A percentile compares a stretch with the other conserved stretches of the same genome.
phyloP scores from a whole-genome alignment of 1,140 invertebrate species.

The Palaemon carinicauda region DNA sequence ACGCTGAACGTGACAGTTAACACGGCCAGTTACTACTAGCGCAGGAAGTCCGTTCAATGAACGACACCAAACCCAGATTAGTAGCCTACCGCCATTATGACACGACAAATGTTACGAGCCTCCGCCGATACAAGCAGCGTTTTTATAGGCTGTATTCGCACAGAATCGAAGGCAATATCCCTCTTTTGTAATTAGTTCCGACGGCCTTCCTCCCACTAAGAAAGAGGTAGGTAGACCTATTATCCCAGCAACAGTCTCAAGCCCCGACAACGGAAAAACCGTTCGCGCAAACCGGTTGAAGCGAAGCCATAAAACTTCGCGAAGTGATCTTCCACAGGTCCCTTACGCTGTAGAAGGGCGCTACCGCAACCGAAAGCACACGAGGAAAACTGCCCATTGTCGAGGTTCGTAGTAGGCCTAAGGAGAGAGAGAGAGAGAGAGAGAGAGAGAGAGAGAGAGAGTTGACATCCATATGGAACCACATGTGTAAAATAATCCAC shows the following conservation, averaged over 20 bases:
- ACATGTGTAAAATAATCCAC: too few relatives aligned
- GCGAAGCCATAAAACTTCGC: constrained; percentile 43
- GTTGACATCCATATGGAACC: too few relatives aligned
- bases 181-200: too few relatives aligned
- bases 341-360: not conserved
- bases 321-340: constrained; percentile 18
- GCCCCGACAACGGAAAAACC: not conserved
- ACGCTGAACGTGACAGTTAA: too few relatives aligned
- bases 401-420: not conserved
- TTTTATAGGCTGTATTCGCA: too few relatives aligned
- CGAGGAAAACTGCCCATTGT: constrained; percentile 39
- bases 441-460: not conserved
- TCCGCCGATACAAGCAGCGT: too few relatives aligned
- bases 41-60: too few relatives aligned
- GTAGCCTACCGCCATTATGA: too few relatives aligned
- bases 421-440: constrained; percentile 15
- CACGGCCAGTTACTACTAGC: too few relatives aligned
- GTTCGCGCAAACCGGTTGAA: constrained; percentile 35
- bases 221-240: not conserved
- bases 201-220: constrained; percentile 5
- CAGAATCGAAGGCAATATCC: too few relatives aligned
- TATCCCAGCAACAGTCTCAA: not conserved
- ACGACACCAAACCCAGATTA: too few relatives aligned
- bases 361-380: not conserved
- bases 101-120: too few relatives aligned